Evolutionary conservation across 1,140 invertebrate genomes (phyloP).

Genomic region (Neodiprion virginianus): DNA sequence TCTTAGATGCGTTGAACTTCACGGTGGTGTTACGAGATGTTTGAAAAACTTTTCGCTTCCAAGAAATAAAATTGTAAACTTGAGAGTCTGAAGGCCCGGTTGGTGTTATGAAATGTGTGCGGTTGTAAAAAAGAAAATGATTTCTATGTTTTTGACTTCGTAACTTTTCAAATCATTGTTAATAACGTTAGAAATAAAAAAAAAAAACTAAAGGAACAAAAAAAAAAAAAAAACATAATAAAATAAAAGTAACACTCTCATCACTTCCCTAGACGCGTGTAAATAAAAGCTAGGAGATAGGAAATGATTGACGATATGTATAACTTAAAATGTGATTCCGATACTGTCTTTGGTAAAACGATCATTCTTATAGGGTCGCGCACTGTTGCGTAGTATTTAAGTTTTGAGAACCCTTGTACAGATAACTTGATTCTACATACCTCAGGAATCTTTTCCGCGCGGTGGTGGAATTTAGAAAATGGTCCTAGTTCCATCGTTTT

Average conservation of each 20-base stretch:
- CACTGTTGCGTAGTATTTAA: not conserved
- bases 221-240: too few relatives aligned
- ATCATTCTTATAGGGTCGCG: not conserved
- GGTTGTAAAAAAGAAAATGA: too few relatives aligned
- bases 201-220: too few relatives aligned
- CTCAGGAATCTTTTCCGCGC: not conserved
- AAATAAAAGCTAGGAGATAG: not conserved
- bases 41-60: too few relatives aligned
- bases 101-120: too few relatives aligned
- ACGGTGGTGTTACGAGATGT: too few relatives aligned
- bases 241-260: not conserved
- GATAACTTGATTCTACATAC: not conserved
- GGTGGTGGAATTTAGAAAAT: not conserved
- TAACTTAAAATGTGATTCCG: not conserved
- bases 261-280: not conserved
- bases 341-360: not conserved
- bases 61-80: too few relatives aligned
- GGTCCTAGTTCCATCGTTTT: not conserved
- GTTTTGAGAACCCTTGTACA: not conserved
- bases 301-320: not conserved
- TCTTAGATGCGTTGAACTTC: too few relatives aligned
- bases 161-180: too few relatives aligned
- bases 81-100: too few relatives aligned
- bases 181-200: too few relatives aligned
- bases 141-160: too few relatives aligned